phyloP scores from a whole-genome alignment of 2,888 invertebrate genomes.

The Andricus quercusramuli region DNA sequence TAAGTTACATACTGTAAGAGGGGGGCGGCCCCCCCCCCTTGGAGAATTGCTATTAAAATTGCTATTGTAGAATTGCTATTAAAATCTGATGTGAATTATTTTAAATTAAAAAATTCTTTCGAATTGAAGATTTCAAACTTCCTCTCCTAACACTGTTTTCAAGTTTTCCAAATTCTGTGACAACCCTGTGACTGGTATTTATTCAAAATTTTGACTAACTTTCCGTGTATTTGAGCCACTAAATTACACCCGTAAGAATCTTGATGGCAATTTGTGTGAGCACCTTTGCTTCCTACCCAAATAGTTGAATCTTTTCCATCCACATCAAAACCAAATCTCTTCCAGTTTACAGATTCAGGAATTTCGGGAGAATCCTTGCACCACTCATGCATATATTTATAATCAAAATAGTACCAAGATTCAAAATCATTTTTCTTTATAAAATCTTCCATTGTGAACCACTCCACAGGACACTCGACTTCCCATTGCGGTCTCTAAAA shows the following conservation, averaged over 20 bases:
- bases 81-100: no score
- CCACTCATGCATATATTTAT: constrained; percentile 88
- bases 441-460: constrained; percentile 85
- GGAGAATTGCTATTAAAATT: no score
- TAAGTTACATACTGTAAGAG: no score
- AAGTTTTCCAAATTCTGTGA: not conserved
- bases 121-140: no score
- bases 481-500: constrained; percentile 88
- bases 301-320: constrained; percentile 86
- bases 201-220: constrained; percentile 79
- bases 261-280: constrained; percentile 96
- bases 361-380: constrained; percentile 82
- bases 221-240: constrained; percentile 92
- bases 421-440: constrained; percentile 68
- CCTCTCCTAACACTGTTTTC: not conserved
- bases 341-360: constrained; percentile 83
- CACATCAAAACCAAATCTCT: constrained; percentile 86
- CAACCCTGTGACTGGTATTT: not conserved
- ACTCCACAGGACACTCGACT: constrained; percentile 82
- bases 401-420: constrained; percentile 90
- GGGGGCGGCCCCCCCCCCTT: no score
- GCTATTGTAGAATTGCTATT: no score
- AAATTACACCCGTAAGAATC: constrained; percentile 97
- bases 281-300: constrained; percentile 93
- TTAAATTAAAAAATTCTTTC: no score